Conservation (phyloP, 2,888 invertebrate genomes). For the Pristionchus entomophagus region DNA sequence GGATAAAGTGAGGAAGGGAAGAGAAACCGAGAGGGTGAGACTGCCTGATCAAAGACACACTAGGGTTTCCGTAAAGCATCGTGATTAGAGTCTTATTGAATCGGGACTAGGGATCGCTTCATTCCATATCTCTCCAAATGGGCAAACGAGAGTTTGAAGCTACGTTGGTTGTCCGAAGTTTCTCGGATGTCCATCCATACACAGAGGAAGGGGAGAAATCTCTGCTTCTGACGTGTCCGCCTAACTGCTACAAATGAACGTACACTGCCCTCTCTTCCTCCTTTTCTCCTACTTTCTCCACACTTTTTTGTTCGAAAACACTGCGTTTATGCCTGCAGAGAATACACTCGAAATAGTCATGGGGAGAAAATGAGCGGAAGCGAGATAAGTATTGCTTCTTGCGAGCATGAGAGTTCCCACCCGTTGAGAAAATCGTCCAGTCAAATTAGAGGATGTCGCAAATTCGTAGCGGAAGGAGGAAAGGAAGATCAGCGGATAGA, state of each 20-base stretch:
- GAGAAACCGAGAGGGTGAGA: not conserved
- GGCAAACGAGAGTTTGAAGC: too few relatives aligned
- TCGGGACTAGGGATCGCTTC: too few relatives aligned
- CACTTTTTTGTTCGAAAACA: too few relatives aligned
- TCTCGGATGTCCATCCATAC: too few relatives aligned
- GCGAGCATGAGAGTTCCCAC: not conserved
- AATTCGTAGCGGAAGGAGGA: not conserved
- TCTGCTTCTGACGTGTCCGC: not conserved
- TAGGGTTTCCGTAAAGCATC: not conserved
- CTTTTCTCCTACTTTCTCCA: too few relatives aligned
- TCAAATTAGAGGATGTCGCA: not conserved
- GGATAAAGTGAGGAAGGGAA: not conserved
- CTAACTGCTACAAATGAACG: not conserved
- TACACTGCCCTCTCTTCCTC: not conserved
- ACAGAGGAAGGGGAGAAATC: too few relatives aligned
- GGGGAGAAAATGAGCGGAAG: not conserved
- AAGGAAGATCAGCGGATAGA: not conserved
- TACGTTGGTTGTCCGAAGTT: not conserved
- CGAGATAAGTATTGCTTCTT: too few relatives aligned
- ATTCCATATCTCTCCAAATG: too few relatives aligned
- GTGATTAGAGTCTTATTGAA: not conserved
- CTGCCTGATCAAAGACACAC: not conserved
- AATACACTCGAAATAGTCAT: not conserved
- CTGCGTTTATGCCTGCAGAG: too few relatives aligned
- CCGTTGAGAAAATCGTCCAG: not conserved